phyloP scores from a whole-genome alignment of 1,140 invertebrate species.

The Atta colombica region DNA sequence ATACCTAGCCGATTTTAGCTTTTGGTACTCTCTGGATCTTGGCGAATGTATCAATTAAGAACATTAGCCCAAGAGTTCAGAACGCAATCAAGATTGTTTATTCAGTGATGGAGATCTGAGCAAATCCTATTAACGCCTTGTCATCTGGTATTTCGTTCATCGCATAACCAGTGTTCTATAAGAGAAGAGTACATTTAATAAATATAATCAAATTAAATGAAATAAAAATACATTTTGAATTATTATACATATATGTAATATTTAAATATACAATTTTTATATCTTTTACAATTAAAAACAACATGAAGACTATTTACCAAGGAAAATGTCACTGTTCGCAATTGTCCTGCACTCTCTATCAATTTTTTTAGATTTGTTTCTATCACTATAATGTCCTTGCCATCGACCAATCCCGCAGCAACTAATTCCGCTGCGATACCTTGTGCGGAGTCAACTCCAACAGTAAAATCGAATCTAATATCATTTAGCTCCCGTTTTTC shows the following conservation, averaged over 20 bases:
- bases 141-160: conserved; percentile 96
- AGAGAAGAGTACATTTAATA: conserved; percentile 69
- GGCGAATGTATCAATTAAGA: conserved; percentile 64
- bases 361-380: conserved; percentile 97
- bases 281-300: background rate
- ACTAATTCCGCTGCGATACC: conserved; percentile 98
- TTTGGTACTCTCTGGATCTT: conserved; percentile 63
- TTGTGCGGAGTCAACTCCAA: conserved; percentile 96
- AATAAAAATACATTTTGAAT: background rate
- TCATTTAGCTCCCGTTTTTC: conserved; percentile 97
- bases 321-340: conserved; percentile 94
- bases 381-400: conserved; percentile 95
- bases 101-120: conserved; percentile 97
- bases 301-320: conserved; percentile 89
- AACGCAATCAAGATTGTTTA: conserved; percentile 83
- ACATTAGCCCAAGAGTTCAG: conserved; percentile 69
- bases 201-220: background rate
- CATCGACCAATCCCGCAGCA: conserved; percentile 97
- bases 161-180: conserved; percentile 93
- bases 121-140: conserved; percentile 97
- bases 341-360: conserved; percentile 89
- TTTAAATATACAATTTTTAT: background rate
- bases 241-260: conserved; percentile 15
- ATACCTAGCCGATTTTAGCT: conserved; percentile 21
- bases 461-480: conserved; percentile 98